phyloP scores from a whole-genome alignment of 2,888 invertebrate genomes.

The Alloplasta piceator region DNA sequence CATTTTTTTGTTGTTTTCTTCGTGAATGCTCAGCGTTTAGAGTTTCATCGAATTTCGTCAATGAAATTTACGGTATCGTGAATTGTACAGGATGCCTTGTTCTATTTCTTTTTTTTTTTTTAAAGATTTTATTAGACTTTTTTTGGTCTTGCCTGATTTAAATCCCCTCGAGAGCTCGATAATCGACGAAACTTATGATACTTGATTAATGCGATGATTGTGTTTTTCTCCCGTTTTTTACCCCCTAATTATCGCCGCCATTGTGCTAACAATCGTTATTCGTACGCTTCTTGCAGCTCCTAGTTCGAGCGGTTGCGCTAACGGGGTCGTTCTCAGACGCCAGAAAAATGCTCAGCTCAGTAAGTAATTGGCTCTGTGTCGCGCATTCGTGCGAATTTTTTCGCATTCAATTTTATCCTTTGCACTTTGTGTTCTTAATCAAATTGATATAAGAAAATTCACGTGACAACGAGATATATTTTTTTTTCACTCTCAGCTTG shows the following conservation, averaged over 20 bases:
- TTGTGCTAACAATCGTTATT: constrained; percentile 63
- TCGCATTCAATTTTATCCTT: constrained; percentile 24
- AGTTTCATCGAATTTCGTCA: not conserved
- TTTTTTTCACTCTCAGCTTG: constrained; percentile 6
- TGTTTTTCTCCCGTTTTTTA: constrained; percentile 5
- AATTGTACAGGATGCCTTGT: not conserved
- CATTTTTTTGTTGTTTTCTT: too few relatives aligned
- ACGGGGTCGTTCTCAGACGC: constrained; percentile 80
- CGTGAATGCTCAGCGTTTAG: too few relatives aligned
- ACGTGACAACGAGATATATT: not conserved
- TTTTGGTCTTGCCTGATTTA: constrained; percentile 2
- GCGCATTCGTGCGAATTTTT: constrained; percentile 26
- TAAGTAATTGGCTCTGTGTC: constrained; percentile 70
- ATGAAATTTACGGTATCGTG: not conserved
- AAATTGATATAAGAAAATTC: constrained; percentile 35
- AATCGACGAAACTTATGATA: constrained; percentile 4
- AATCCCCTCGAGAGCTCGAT: not conserved
- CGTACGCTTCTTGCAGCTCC: constrained; percentile 71
- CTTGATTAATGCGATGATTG: not conserved
- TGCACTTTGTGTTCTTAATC: constrained; percentile 11
- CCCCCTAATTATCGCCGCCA: constrained; percentile 28
- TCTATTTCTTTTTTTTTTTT: not conserved
- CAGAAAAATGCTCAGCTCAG: constrained; percentile 79
- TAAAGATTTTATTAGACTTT: not conserved
- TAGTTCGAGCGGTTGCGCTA: constrained; percentile 71